These are phyloP conservation scores for Thera britannica DNA, from an alignment of 2,888 invertebrate genomes.

Conservation along the genomic window DNA sequence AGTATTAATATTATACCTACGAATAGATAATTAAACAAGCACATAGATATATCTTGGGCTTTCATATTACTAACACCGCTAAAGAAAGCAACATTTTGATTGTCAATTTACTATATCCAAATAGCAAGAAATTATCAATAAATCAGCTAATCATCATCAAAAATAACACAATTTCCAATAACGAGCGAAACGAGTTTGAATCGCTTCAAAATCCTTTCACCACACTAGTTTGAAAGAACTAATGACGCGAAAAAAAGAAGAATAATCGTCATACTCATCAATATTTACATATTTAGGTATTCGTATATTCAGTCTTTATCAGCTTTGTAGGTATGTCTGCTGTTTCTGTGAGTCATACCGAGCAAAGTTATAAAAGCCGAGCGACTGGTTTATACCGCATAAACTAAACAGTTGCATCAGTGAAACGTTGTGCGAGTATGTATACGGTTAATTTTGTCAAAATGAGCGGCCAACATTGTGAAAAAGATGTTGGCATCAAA, in stretches of 20 bases:
- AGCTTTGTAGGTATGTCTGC: too few species aligned
- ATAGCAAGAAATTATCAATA: neutral
- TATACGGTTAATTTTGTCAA: slow-evolving; percentile 31
- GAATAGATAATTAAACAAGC: too few species aligned
- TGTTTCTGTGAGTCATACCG: slow-evolving; percentile 24
- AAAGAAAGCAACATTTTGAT: too few species aligned
- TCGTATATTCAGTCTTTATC: neutral
- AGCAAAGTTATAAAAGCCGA: slow-evolving; percentile 31
- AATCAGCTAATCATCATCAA: slow-evolving; percentile 18
- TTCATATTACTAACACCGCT: too few species aligned
- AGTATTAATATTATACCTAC: too few species aligned
- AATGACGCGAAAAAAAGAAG: too few species aligned
- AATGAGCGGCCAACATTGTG: slow-evolving; percentile 46
- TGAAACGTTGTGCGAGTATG: slow-evolving; percentile 38
- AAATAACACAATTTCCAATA: slow-evolving; percentile 19
- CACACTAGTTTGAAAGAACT: too few species aligned
- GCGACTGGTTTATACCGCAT: slow-evolving; percentile 40
- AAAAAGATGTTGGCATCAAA: slow-evolving; percentile 38
- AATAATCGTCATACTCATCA: neutral
- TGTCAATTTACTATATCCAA: neutral
- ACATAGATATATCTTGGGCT: too few species aligned
- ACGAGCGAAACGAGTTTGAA: too few species aligned
- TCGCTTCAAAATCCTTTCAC: too few species aligned
- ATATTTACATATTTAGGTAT: slow-evolving; percentile 1
- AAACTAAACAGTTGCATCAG: slow-evolving; percentile 40